Evolutionary conservation across 2,113 vertebrate species (phyloP).

Genomic region (Stercorarius parasiticus): DNA sequence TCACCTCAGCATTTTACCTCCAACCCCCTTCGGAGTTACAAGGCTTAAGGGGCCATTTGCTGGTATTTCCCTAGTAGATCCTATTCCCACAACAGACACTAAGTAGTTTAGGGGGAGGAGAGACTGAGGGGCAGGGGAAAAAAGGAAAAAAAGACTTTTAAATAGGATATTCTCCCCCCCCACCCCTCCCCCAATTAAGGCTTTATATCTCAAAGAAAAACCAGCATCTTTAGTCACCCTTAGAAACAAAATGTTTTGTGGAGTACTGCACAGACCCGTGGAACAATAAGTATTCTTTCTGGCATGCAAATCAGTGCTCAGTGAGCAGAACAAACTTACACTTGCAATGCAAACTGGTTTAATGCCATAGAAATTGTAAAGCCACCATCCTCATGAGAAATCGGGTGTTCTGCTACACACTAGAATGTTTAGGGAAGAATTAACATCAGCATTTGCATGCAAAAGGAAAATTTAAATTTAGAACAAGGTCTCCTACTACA

Average conservation of each 20-base stretch:
- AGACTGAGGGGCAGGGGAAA: background rate
- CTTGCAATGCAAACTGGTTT: constrained; percentile 57
- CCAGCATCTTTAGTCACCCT: background rate
- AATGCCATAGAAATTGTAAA: constrained; percentile 63
- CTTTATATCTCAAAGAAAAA: constrained; percentile 1
- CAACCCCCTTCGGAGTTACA: background rate
- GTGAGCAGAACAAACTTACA: constrained; percentile 45
- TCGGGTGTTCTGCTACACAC: constrained; percentile 36
- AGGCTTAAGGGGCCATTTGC: background rate
- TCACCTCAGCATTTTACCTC: background rate
- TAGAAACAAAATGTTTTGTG: background rate
- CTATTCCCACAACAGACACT: background rate
- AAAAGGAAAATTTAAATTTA: constrained; percentile 30
- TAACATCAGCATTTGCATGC: background rate
- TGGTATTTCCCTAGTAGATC: background rate
- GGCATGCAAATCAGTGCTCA: constrained; percentile 8
- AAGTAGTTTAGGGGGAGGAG: background rate
- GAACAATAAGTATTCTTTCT: constrained; percentile 19
- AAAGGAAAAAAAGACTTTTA: background rate
- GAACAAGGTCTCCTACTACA: background rate
- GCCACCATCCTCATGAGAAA: constrained; percentile 53
- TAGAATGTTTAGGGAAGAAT: background rate
- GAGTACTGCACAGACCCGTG: background rate
- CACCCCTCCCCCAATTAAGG: background rate
- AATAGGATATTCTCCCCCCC: background rate